These are phyloP conservation scores for Microctonus brassicae DNA, from an alignment of 2,888 invertebrate genomes.

Conservation along the genomic window DNA sequence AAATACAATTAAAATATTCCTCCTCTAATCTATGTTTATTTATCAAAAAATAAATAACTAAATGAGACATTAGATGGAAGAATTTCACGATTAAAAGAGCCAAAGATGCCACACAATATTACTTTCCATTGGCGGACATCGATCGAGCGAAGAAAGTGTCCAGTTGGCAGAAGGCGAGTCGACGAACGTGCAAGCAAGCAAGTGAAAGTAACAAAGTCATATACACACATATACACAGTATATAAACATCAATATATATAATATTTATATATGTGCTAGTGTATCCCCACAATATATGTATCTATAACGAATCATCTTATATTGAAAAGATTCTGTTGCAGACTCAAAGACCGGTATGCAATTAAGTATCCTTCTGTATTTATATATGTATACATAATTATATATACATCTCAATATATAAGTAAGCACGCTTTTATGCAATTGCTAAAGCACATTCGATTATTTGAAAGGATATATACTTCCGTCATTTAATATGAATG, in stretches of 20 bases:
- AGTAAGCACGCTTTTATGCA: conserved; percentile 10
- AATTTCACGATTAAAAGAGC: background rate
- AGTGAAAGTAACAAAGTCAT: conserved; percentile 64
- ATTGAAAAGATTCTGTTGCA: background rate
- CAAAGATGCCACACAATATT: conserved; percentile 18
- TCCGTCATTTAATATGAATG: conserved; percentile 21
- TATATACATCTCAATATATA: background rate
- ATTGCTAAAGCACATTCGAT: conserved; percentile 10
- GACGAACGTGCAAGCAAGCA: conserved; percentile 45
- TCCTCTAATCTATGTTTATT: background rate
- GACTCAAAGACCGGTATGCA: background rate
- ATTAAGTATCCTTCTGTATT: background rate
- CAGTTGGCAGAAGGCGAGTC: conserved; percentile 45
- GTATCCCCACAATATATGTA: background rate
- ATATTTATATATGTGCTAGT: background rate
- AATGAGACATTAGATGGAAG: background rate
- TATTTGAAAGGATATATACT: conserved; percentile 15
- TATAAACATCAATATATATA: background rate
- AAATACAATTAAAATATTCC: background rate
- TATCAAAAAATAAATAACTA: background rate
- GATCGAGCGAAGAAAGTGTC: conserved; percentile 69
- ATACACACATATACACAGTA: conserved; percentile 19
- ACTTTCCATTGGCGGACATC: conserved; percentile 65
- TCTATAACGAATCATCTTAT: background rate
- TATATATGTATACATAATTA: no score